Conservation (phyloP, 2,888 invertebrate species). For the Andrena minutula region DNA sequence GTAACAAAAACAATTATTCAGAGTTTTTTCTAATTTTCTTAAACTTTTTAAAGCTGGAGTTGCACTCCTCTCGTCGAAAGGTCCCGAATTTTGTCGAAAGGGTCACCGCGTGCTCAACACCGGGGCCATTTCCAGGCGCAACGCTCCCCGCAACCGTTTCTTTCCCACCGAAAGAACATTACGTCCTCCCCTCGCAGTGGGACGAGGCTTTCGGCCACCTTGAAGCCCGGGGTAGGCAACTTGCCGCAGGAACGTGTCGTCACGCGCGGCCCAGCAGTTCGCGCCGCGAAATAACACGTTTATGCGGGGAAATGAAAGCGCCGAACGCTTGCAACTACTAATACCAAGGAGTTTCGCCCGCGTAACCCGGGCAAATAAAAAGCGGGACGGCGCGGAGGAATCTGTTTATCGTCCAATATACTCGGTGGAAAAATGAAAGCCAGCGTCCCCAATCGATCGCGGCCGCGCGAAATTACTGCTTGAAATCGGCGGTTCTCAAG, state of each 20-base stretch:
- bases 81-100: too few species aligned
- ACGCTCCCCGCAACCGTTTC: background rate
- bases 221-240: background rate
- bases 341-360: background rate
- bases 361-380: too few species aligned
- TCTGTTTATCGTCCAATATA: too few species aligned
- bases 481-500: background rate
- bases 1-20: too few species aligned
- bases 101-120: background rate
- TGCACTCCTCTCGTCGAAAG: too few species aligned
- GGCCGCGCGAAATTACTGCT: conserved; percentile 6
- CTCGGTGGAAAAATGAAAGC: background rate
- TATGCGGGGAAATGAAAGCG: conserved; percentile 5
- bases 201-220: background rate
- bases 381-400: too few species aligned
- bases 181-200: background rate
- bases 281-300: conserved; percentile 34
- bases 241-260: conserved; percentile 21
- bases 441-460: background rate
- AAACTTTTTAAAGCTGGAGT: too few species aligned
- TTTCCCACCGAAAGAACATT: conserved; percentile 1
- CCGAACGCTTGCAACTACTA: conserved; percentile 8
- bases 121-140: background rate
- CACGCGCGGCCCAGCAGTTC: conserved; percentile 13
- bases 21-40: too few species aligned